Base-by-base conservation (phyloP, 1,140 invertebrate genomes). In the Calliopsis andreniformis region DNA sequence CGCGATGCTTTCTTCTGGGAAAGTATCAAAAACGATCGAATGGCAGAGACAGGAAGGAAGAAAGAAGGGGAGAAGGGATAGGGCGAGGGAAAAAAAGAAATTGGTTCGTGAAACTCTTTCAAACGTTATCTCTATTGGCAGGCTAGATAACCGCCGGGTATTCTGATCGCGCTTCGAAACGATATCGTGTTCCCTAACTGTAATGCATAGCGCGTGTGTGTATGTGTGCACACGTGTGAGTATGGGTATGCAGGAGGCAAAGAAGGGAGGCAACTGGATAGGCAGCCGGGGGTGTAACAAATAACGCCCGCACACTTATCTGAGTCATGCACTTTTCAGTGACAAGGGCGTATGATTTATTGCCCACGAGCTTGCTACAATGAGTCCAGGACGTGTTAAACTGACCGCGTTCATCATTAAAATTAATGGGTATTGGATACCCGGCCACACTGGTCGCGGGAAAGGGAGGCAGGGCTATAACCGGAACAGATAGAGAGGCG, bases 401-500 rank as follows among this genome's bases (percentile, higher is more conserved):
- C 83, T 88, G 85, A 87, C 86, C 87, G 59, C 83, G 83, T 83
- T 87, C 86, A 85, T 88, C 86, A 88, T 88, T 87, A 87, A 88
- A 88, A 88, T 88, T 88, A 87, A 88, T 87, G 83, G 87, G 77
- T 86, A 87, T 87, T 87, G 86, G 80, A 87, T 87, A 72, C 67
- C 35, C 62, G 63, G 51, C 73, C 75, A 56, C 72, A 51, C 20
- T 67, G 70, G 32, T 23, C 63, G 35, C 51, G 58, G 42, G 49
- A 56, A 59, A 55, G 42, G 32, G 49, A 14, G 43, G 59, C 7
- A 10, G 59, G 45, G 70, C 10, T 39, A 66, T 58, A 55, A 69
- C 14, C 58, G 42, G 64, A 62, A 79, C 58, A 53, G 45, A 59
- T 55, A 61, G 55, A 62, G 66, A 69, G 51, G 39, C 20, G 25